phyloP scores from a whole-genome alignment of 1,140 invertebrate species.

The Diorhabda sublineata region DNA sequence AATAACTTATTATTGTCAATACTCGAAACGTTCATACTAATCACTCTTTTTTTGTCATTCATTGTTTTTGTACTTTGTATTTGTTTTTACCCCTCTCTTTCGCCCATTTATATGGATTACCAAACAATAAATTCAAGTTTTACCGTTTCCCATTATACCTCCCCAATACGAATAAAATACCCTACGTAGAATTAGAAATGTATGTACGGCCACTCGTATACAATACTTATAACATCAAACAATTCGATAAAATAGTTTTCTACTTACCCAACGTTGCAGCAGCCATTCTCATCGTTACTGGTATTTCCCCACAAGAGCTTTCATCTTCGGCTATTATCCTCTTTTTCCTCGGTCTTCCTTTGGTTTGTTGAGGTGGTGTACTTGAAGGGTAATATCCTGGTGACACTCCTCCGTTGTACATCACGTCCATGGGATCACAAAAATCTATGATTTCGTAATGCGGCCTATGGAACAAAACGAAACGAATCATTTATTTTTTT shows the following conservation, averaged over 20 bases:
- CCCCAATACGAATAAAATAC: too few relatives aligned
- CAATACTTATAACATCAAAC: background rate
- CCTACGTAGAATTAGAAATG: too few relatives aligned
- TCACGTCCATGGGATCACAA: constrained; percentile 41
- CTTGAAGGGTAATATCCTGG: constrained; percentile 57
- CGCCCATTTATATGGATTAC: too few relatives aligned
- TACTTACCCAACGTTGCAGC: constrained; percentile 63
- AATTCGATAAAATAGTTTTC: background rate
- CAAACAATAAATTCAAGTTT: too few relatives aligned
- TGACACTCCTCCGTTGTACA: constrained; percentile 55
- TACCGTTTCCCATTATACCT: too few relatives aligned
- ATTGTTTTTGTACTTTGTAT: too few relatives aligned
- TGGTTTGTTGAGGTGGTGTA: constrained; percentile 59
- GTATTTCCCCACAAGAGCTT: constrained; percentile 56
- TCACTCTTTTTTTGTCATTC: too few relatives aligned
- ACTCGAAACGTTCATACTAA: too few relatives aligned
- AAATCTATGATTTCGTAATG: constrained; percentile 63
- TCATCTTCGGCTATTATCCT: constrained; percentile 52
- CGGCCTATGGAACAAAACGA: constrained; percentile 49
- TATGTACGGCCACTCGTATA: too few relatives aligned
- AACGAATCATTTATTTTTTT: background rate
- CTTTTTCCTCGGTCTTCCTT: constrained; percentile 79
- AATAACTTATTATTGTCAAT: too few relatives aligned
- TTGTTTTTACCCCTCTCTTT: too few relatives aligned
- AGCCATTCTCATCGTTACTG: constrained; percentile 67